These are phyloP conservation scores for Pitta sordida DNA, from an alignment of 2,113 vertebrate genomes.

Conservation along the genomic window DNA sequence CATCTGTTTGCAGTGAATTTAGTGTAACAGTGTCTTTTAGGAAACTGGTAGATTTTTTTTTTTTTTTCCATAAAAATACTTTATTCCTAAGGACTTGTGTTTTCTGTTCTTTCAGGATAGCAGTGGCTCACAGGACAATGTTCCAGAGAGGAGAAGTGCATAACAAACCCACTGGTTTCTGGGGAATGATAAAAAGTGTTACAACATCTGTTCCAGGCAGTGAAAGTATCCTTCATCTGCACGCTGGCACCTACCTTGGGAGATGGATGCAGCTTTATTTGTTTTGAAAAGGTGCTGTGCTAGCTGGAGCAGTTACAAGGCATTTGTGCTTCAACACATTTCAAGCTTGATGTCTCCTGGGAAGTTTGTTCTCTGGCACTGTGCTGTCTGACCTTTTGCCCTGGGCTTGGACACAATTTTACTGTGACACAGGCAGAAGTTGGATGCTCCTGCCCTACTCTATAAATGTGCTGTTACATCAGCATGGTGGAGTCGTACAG, in stretches of 20 bases:
- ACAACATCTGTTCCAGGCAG: constrained; percentile 86
- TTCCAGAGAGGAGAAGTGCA: constrained; percentile 95
- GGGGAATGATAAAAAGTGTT: constrained; percentile 99
- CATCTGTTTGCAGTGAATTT: background rate
- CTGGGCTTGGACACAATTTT: background rate
- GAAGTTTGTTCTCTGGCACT: background rate
- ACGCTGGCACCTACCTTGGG: background rate
- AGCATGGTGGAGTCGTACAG: background rate
- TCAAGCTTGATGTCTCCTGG: background rate
- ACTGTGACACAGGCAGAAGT: background rate
- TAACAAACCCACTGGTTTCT: constrained; percentile 91
- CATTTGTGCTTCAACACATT: background rate
- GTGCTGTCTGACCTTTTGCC: background rate
- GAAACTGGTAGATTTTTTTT: background rate
- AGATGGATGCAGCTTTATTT: background rate
- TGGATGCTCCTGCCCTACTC: background rate
- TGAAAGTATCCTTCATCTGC: constrained; percentile 90
- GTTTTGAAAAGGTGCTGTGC: background rate
- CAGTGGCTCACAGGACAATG: constrained; percentile 92
- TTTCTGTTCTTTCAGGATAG: constrained; percentile 83
- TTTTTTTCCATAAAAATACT: background rate
- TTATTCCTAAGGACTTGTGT: background rate
- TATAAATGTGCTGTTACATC: background rate
- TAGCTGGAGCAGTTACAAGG: background rate
- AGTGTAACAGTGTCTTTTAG: background rate